Base-by-base conservation (phyloP, 2,888 invertebrate species). In the Gymnoscelis rufifasciata region DNA sequence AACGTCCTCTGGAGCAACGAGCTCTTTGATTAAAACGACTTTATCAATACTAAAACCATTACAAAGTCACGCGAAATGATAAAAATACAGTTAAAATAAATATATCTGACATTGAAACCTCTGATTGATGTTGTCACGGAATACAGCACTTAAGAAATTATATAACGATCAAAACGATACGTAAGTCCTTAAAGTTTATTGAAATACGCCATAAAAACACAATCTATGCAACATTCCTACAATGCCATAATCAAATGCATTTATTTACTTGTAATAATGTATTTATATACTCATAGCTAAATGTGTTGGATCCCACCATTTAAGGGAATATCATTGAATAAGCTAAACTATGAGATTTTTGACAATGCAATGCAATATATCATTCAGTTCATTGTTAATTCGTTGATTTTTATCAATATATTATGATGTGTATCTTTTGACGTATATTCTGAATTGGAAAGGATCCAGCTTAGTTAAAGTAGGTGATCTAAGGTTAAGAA, bases 241-340 rank as follows among this genome's bases (percentile, higher is more conserved):
- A 63, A 69, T 75, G 83, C 83, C 83, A 83, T 84, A 78, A 49
- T 50, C 36, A 63, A 74, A 76, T 77, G 82, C 82, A 83, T 83
- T 83, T 83, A 82, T 80, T 75, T 77, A 69, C 64, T 63, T 56
- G 50, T 60, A 62, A 51, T 62, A 62, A 56, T 62, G 49, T 66
- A 59, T 67, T 59, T 57, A 41, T 51, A 53, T 50, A 58, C 63
- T 49, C 56, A 59, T 48, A 47, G 51, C 51, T 51, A 60, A 57
- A 57, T 68, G 60, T 79, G 77, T 30, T 40, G 40, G 40, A 31
- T 44, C 7, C n/a, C 30, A 12, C 15, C 12, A 31, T 15, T 1
- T n/a, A 1, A 31, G 11, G n/a, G n/a, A 13, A 30, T 28, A 12
- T 7, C 30, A 8, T 14, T n/a, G 31, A 5, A n/a, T n/a, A n/a